These are phyloP conservation scores for Hydrotaea diabolus DNA, from an alignment of 2,888 invertebrate genomes.

Conservation along the genomic window DNA sequence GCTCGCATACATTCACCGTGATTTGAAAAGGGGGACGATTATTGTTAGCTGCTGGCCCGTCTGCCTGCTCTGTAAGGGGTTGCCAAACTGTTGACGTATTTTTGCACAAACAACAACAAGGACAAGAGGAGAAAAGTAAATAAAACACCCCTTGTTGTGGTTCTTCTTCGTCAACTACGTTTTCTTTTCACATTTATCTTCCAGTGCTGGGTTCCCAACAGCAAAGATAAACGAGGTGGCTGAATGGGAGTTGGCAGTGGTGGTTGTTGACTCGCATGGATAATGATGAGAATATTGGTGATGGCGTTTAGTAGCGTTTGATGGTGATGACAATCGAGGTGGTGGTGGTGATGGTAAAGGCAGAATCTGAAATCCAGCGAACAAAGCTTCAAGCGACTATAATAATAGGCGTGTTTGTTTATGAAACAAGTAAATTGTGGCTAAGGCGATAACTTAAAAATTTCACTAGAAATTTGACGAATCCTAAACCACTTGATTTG, in stretches of 20 bases:
- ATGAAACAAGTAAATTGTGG: too few species aligned
- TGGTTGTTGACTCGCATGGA: constrained; percentile 9
- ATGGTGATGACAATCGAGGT: constrained; percentile 28
- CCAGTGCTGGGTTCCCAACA: background rate
- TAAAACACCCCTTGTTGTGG: constrained; percentile 73
- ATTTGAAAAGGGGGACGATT: constrained; percentile 18
- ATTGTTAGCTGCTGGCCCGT: constrained; percentile 16
- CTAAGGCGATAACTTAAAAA: too few species aligned
- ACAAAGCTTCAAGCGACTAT: constrained; percentile 54
- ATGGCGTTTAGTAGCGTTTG: constrained; percentile 19
- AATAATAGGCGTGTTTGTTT: constrained; percentile 57
- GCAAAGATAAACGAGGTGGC: constrained; percentile 26
- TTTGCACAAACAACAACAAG: constrained; percentile 17
- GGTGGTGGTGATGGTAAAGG: background rate
- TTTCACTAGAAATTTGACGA: too few species aligned
- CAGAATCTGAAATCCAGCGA: constrained; percentile 30
- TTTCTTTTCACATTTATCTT: constrained; percentile 3
- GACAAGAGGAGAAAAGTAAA: constrained; percentile 68
- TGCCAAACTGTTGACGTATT: constrained; percentile 59
- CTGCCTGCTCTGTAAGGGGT: constrained; percentile 52
- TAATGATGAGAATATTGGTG: constrained; percentile 27
- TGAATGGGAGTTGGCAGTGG: constrained; percentile 13
- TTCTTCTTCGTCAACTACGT: constrained; percentile 24
- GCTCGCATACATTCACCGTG: background rate
- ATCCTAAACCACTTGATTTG: too few species aligned